Evolutionary conservation across 37 sponge, comb jelly and placozoan genomes (phyloP), one percentile per base, ranked within the genome.

Genomic region (Halichondria panicea): DNA sequence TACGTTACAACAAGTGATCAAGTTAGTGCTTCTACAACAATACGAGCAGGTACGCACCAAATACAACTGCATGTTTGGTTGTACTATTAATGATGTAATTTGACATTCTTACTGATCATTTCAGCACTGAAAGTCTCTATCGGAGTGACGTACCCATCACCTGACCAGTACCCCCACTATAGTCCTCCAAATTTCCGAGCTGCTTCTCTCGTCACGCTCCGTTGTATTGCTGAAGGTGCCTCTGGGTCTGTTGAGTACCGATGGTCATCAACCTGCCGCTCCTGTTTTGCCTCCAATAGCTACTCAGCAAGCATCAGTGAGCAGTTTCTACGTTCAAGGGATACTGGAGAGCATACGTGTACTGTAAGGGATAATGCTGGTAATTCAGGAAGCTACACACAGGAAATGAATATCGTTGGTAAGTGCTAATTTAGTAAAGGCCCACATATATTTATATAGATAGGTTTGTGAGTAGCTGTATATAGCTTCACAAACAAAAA

Each of bases 111-210:
- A 22, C 37, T 35, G 66, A 32, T 68, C 43, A 37, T 44, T 11
- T 58, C 67, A 66, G 57, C 24, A 38, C 39, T 72, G 15, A 72
- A 55, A 27, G 43, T 57, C 9, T 22, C 39, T 6, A 55, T 72
- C 57, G 59, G 57, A n/a, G 24, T 72, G 21, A 36, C 40, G 28
- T 72, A 72, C 73, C 34, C 53, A 38, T 42, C 73, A 37, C 73
- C 69, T 15, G 36, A 13, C 38, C 36, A 72, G 41, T 68, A 37
- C 48, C 31, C 38, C 2, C 36, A 28, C 24, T 53, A 50, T 30
- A 21, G 40, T 32, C 73, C 73, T 36, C 73, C 73, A 31, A 34
- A 72, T 59, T 72, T 57, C 35, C 34, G 73, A 15, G 55, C 73
- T 24, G 53, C 55, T 38, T 52, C 73, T 18, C 9, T 41, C 33